Evolutionary conservation across 2,888 invertebrate species (phyloP), one percentile per base, ranked within the genome.

Genomic region (Cataglyphis livida): DNA sequence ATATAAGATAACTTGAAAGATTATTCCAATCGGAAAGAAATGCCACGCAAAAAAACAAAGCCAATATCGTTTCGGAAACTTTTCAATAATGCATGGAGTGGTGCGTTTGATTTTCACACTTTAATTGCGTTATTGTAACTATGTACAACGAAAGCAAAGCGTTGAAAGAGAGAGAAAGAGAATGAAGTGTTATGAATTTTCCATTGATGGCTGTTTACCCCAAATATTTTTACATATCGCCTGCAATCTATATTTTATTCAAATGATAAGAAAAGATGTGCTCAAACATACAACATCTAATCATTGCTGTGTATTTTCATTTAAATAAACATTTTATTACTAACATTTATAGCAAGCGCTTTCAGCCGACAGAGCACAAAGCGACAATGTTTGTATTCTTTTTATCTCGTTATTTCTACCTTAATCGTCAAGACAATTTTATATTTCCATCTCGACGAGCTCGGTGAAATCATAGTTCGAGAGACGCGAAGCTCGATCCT

Each of bases 381-480:
- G 32, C 70, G 41, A 57, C n/a, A 21, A 21, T 65, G 54, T 76
- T 65, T 28, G 15, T 65, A 28, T 57, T 51, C n/a, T 70, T 78
- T 70, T 78, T 78, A 70, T 18, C 32, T 68, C 59, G 44, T 78
- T 70, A 78, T 70, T 70, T 44, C 21, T 44, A 18, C 32, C 32
- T 59, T 44, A 44, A 35, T 79, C 35, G 57, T 10, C 44, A 48
- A 70, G n/a, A 70, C 71, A 79, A 71, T 79, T 79, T 59, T 59
- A 59, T 41, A 28, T 76, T 76, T 76, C 41, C 68, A 21, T 21
- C 28, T 32, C 18, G 44, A 25, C 25, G 44, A 59, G 32, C 32
- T 70, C 28, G 1, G n/a, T 25, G 41, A 64, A 76, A 54, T 75
- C 57, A 41, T 21, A 68, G 21, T 57, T 76, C 57, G 70, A 44